These are phyloP conservation scores for Lasioglossum baleicum DNA, from an alignment of 1,140 invertebrate genomes.

Conservation along the genomic window DNA sequence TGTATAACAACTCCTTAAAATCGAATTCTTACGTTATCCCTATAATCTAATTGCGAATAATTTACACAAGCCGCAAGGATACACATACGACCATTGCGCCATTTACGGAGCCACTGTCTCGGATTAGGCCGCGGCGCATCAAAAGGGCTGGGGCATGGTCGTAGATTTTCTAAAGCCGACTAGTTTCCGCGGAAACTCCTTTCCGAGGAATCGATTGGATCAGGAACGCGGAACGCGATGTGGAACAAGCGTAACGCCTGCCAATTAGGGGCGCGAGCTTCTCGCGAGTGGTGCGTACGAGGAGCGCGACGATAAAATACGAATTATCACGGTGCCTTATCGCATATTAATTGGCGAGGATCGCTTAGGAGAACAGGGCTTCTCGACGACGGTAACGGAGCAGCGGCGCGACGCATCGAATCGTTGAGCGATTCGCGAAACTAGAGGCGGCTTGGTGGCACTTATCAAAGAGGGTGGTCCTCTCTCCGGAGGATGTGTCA, in stretches of 20 bases:
- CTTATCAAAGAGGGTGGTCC: slow-evolving; percentile 44
- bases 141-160: too few species aligned
- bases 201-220: not conserved
- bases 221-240: not conserved
- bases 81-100: too few species aligned
- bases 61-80: too few species aligned
- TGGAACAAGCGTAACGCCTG: slow-evolving; percentile 1
- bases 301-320: slow-evolving; percentile 11
- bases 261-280: slow-evolving; percentile 24
- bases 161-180: too few species aligned
- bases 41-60: too few species aligned
- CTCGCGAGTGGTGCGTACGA: not conserved
- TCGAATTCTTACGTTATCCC: too few species aligned
- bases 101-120: not conserved
- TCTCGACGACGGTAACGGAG: too few species aligned
- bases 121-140: too few species aligned
- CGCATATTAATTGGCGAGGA: slow-evolving; percentile 24
- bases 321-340: slow-evolving; percentile 15
- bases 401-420: too few species aligned
- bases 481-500: slow-evolving; percentile 48
- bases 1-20: too few species aligned
- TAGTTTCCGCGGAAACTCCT: too few species aligned
- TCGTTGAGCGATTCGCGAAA: slow-evolving; percentile 2
- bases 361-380: too few species aligned
- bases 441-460: slow-evolving; percentile 2